These are phyloP conservation scores for Piscicola geometra DNA, from an alignment of 2,888 invertebrate genomes.

Conservation along the genomic window DNA sequence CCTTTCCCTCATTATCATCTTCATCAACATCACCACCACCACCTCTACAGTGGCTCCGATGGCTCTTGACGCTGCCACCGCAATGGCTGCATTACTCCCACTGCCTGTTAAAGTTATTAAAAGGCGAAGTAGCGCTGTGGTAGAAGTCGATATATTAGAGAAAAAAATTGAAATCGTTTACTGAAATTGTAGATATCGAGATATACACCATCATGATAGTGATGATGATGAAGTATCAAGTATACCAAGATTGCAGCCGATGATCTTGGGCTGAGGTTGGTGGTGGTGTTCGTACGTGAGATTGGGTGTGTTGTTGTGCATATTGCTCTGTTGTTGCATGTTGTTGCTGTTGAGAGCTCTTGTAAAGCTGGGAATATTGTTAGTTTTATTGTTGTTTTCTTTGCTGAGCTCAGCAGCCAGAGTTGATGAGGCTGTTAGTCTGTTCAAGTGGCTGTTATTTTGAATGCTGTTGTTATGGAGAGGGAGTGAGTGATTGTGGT, in stretches of 20 bases:
- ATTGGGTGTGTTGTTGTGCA: background rate
- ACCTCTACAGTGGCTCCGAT: slow-evolving; percentile 84
- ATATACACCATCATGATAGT: too few species aligned
- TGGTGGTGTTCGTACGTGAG: slow-evolving; percentile 17
- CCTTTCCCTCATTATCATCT: too few species aligned
- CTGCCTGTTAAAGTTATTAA: slow-evolving; percentile 67
- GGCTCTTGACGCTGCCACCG: slow-evolving; percentile 82
- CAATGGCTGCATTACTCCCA: slow-evolving; percentile 75
- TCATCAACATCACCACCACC: slow-evolving; percentile 27
- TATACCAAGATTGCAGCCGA: background rate
- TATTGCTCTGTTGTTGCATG: slow-evolving; percentile 4
- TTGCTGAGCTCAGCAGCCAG: slow-evolving; percentile 25
- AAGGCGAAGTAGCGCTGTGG: background rate
- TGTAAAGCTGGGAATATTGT: background rate
- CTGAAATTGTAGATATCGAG: too few species aligned
- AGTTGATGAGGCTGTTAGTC: background rate
- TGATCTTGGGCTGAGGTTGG: background rate
- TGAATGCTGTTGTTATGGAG: background rate
- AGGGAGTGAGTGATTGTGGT: background rate
- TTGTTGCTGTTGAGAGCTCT: slow-evolving; percentile 10
- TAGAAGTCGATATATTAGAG: background rate
- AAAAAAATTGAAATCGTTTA: background rate
- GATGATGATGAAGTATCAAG: background rate
- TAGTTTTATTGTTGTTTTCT: slow-evolving; percentile 2
- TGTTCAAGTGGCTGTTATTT: background rate